Evolutionary conservation across 2,888 invertebrate genomes (phyloP).

Genomic region (Silvanus unidentatus): DNA sequence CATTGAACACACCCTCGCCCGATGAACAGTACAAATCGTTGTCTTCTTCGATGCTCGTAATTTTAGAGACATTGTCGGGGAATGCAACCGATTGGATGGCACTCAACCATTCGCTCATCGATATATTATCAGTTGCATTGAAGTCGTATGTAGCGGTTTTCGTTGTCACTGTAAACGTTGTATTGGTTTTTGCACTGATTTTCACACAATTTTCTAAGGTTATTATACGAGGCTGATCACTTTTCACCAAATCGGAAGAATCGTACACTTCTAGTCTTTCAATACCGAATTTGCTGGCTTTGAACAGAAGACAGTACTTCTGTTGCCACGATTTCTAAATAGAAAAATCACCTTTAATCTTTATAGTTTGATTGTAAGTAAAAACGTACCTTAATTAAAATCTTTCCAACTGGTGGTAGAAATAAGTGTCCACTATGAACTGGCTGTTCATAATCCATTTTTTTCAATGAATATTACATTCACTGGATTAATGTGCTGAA

Average conservation of each 20-base stretch:
- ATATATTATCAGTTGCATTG: constrained; percentile 62
- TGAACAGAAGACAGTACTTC: constrained; percentile 70
- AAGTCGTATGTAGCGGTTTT: constrained; percentile 59
- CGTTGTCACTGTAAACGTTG: constrained; percentile 63
- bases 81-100: constrained; percentile 79
- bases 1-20: constrained; percentile 70
- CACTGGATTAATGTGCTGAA: no score
- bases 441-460: constrained; percentile 70
- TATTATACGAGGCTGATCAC: constrained; percentile 52
- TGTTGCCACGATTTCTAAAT: constrained; percentile 80
- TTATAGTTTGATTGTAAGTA: not conserved
- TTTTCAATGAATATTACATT: no score
- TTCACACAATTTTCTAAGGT: constrained; percentile 84
- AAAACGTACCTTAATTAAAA: constrained; percentile 62
- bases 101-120: constrained; percentile 70
- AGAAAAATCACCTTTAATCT: constrained; percentile 3
- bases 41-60: constrained; percentile 69
- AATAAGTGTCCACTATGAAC: constrained; percentile 70
- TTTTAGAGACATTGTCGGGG: constrained; percentile 55
- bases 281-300: constrained; percentile 78
- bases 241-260: constrained; percentile 57
- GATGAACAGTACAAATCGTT: constrained; percentile 85
- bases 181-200: constrained; percentile 61
- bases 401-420: constrained; percentile 72
- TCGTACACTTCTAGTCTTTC: constrained; percentile 83